A percentile compares a stretch with the other conserved stretches of the same genome.
These are phyloP conservation scores for Cyprinodon brontotheroides DNA, from an alignment of 2,113 vertebrate genomes.

Conservation along the genomic window DNA sequence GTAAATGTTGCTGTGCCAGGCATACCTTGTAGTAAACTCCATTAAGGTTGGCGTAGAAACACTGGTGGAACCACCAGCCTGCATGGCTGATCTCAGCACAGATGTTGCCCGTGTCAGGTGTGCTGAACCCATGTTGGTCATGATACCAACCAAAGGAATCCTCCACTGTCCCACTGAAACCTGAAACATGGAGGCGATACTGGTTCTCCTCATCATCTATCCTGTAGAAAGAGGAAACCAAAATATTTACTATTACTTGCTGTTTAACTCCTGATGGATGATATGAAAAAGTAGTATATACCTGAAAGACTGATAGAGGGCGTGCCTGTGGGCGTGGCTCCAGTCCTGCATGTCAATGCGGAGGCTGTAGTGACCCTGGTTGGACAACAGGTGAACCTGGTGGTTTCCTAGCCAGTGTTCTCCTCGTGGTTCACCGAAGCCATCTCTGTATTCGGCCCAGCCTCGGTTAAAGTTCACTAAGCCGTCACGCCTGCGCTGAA, in stretches of 20 bases:
- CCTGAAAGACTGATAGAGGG: conserved; percentile 85
- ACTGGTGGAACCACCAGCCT: conserved; percentile 90
- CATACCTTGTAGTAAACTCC: conserved; percentile 86
- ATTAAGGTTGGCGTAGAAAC: conserved; percentile 88
- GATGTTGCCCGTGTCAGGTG: conserved; percentile 82
- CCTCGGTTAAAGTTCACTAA: conserved; percentile 82
- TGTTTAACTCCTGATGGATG: background rate
- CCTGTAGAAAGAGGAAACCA: conserved; percentile 57
- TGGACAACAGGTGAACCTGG: conserved; percentile 82
- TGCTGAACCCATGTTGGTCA: conserved; percentile 84
- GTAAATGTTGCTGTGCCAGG: background rate
- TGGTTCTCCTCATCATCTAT: conserved; percentile 78
- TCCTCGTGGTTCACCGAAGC: conserved; percentile 78
- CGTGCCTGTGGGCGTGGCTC: conserved; percentile 80
- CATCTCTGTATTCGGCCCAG: conserved; percentile 83
- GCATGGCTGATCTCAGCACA: conserved; percentile 86
- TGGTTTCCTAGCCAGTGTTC: conserved; percentile 89
- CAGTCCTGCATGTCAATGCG: conserved; percentile 86
- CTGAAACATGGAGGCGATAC: conserved; percentile 83
- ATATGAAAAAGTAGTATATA: conserved; percentile 27
- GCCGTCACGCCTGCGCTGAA: conserved; percentile 83
- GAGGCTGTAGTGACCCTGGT: conserved; percentile 80
- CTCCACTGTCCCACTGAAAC: conserved; percentile 83
- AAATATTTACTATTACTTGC: too few species aligned
- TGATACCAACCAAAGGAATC: conserved; percentile 90